These are phyloP conservation scores for Leptura quadrifasciata DNA, from an alignment of 2,888 invertebrate species.

Conservation along the genomic window DNA sequence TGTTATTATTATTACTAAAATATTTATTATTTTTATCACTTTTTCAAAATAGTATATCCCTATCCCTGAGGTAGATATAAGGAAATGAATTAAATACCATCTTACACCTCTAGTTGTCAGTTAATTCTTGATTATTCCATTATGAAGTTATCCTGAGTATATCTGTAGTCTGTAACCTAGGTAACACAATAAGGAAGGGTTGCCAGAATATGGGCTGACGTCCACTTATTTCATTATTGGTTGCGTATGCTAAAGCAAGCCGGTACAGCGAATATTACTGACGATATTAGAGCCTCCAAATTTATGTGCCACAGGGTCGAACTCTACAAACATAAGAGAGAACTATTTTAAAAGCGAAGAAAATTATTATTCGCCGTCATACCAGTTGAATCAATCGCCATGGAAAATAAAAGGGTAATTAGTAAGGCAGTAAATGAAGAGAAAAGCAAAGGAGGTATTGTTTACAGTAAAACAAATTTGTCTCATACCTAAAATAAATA, in stretches of 20 bases:
- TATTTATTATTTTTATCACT: too few species aligned
- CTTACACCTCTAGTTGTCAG: neutral
- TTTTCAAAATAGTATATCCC: too few species aligned
- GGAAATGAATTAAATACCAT: neutral
- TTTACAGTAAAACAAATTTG: too few species aligned
- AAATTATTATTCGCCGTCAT: too few species aligned
- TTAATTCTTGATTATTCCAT: slow-evolving; percentile 21
- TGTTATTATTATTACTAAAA: too few species aligned
- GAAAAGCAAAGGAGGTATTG: too few species aligned
- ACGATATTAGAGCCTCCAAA: slow-evolving; percentile 1
- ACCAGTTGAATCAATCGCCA: too few species aligned
- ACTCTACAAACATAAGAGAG: neutral
- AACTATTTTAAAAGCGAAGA: too few species aligned
- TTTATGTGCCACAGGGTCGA: slow-evolving; percentile 3
- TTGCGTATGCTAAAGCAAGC: slow-evolving; percentile 30
- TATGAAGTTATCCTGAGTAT: slow-evolving; percentile 9
- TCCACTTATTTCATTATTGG: slow-evolving; percentile 43
- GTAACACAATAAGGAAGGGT: slow-evolving; percentile 30
- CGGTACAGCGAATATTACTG: slow-evolving; percentile 15
- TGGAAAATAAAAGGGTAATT: too few species aligned
- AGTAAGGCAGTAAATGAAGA: too few species aligned
- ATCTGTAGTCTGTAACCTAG: slow-evolving; percentile 25
- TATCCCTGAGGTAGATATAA: neutral
- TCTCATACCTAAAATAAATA: too few species aligned
- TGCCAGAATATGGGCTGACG: slow-evolving; percentile 26